Base-by-base conservation (phyloP, 2,797 vertebrate genomes). In the Nasua narica region DNA sequence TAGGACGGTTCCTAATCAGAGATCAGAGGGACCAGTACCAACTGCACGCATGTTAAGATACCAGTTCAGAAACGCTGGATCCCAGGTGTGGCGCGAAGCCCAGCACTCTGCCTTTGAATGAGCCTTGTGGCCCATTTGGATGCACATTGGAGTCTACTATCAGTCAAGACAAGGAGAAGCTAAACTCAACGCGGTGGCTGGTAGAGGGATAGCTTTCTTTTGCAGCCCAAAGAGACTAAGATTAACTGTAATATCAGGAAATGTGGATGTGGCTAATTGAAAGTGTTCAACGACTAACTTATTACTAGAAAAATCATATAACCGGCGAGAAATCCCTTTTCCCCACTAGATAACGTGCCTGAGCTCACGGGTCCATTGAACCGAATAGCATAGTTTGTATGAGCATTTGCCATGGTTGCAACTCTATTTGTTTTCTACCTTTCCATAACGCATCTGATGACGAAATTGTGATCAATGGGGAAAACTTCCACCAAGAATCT, bases 361-460 rank as follows among this genome's bases (percentile, higher is more conserved):
- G 32, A 40, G 19, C 8, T 82, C 15, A 74, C 54, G 35, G 40
- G 48, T 50, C 43, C 40, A 16, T 21, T 70, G 8, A 76, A 10
- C 50, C 35, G 9, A 97, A 95, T 60, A 60, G 9, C 0, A 87
- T 95, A 77, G 0, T 77, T 97, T 95, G 69, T 10, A 16, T 95
- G 90, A 69, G 0, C 62, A 37, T 27, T 92, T 90, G 18, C 43
- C 82, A 92, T 95, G 43, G 1, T 25, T 93, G 29, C 69, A 89
- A 50, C 9, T 81, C 21, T 3, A 94, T 74, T 72, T 96, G 10
- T 21, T 97, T 97, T 97, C 37, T 52, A 7, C 74, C 50, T 0
- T 32, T 16, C 54, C 90, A 2, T 67, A 79, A 70, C 37, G 56
- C 12, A 0, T 15, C 69, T 46, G 96, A 91, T 76, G 76, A 94